Conservation (phyloP, 2,113 vertebrate genomes). For the Merops nubicus region DNA sequence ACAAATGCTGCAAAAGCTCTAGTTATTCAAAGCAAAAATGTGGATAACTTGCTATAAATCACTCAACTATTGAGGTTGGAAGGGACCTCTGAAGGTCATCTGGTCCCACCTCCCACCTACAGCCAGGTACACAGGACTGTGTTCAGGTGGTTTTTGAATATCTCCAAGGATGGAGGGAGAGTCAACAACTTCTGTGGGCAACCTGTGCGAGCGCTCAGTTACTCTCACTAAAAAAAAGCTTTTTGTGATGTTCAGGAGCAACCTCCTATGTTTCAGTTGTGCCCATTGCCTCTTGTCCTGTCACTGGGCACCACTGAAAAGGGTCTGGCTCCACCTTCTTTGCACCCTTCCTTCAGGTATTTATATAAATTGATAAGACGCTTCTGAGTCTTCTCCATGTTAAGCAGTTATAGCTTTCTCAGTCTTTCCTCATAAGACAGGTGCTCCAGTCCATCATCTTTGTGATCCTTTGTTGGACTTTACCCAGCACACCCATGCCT, state of each 20-base stretch:
- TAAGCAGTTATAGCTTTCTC: background rate
- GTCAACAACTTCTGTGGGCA: background rate
- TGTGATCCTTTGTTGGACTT: background rate
- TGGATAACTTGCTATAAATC: background rate
- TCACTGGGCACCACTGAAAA: background rate
- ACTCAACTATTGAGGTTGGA: background rate
- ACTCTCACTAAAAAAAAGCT: background rate
- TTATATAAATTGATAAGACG: background rate
- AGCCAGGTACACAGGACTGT: background rate
- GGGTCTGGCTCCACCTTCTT: background rate
- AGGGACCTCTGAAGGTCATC: background rate
- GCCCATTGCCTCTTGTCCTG: background rate
- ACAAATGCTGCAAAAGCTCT: background rate
- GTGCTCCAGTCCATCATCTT: background rate
- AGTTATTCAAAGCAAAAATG: background rate
- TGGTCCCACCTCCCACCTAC: rapidly evolving
- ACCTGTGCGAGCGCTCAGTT: background rate
- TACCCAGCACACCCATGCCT: rapidly evolving
- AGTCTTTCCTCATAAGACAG: background rate
- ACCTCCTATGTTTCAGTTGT: background rate
- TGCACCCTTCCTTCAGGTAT: background rate
- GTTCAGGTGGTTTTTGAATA: background rate
- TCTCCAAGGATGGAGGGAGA: background rate
- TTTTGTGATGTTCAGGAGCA: background rate
- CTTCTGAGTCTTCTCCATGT: background rate